Evolutionary conservation across 2,888 invertebrate genomes (phyloP).

Genomic region (Mesoligia furuncula): DNA sequence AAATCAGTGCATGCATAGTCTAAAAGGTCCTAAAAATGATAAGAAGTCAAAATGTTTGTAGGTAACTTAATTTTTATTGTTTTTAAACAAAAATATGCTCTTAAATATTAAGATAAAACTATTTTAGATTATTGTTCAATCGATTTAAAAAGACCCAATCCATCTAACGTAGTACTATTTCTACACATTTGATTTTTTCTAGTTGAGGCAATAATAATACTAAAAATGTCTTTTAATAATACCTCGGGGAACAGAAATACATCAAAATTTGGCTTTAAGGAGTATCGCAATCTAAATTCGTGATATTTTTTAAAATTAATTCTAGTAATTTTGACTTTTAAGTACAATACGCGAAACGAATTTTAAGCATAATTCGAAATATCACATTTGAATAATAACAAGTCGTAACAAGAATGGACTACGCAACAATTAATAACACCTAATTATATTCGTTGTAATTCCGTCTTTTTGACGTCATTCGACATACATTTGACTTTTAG

Average conservation of each 20-base stretch:
- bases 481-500: constrained; percentile 37
- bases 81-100: constrained; percentile 33
- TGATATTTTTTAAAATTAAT: background rate
- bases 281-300: constrained; percentile 33
- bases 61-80: constrained; percentile 22
- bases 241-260: constrained; percentile 29
- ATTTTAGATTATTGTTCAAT: constrained; percentile 7
- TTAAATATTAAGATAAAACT: constrained; percentile 39
- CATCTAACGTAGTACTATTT: constrained; percentile 16
- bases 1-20: constrained; percentile 2
- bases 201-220: constrained; percentile 14
- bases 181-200: constrained; percentile 30
- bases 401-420: constrained; percentile 39
- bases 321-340: constrained; percentile 45
- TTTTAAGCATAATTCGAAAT: constrained; percentile 59
- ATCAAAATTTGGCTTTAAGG: constrained; percentile 36
- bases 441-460: constrained; percentile 55
- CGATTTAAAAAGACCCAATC: constrained; percentile 37
- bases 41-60: background rate
- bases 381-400: constrained; percentile 64
- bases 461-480: constrained; percentile 42
- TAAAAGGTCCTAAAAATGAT: background rate
- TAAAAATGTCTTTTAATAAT: constrained; percentile 64
- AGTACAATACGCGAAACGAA: constrained; percentile 56
- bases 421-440: constrained; percentile 46